Evolutionary conservation across 2,888 invertebrate genomes (phyloP).

Genomic region (Tribolium freemani): DNA sequence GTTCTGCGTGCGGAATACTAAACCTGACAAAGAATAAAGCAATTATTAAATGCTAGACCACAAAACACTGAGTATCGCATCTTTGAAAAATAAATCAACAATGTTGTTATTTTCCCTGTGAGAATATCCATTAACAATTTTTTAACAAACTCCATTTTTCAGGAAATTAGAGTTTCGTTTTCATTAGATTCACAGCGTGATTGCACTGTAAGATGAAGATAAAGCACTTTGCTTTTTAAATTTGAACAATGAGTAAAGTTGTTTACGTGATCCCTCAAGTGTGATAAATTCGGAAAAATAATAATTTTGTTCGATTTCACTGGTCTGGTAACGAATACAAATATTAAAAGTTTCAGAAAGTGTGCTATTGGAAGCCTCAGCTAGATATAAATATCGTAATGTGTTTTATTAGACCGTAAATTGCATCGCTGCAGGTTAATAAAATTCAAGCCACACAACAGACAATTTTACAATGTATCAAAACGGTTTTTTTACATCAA

Average conservation of each 20-base stretch:
- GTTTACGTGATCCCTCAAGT: no score
- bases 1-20: neutral
- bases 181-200: neutral
- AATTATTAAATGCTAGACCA: no score
- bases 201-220: neutral
- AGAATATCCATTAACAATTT: neutral
- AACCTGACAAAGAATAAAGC: neutral
- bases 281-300: no score
- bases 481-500: neutral
- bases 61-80: no score
- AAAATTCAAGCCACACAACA: neutral
- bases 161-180: neutral
- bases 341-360: neutral
- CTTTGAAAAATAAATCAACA: no score
- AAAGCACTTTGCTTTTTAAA: neutral
- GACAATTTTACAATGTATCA: constrained; percentile 8
- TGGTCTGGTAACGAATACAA: no score
- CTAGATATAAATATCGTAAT: constrained; percentile 1
- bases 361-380: neutral
- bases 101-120: neutral
- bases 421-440: constrained; percentile 15
- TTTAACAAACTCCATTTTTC: neutral
- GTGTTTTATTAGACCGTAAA: constrained; percentile 12
- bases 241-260: neutral
- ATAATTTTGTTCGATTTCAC: no score